Evolutionary conservation across 2,797 vertebrate species (phyloP).

Genomic region (Parauchenoglanis punctatus): DNA sequence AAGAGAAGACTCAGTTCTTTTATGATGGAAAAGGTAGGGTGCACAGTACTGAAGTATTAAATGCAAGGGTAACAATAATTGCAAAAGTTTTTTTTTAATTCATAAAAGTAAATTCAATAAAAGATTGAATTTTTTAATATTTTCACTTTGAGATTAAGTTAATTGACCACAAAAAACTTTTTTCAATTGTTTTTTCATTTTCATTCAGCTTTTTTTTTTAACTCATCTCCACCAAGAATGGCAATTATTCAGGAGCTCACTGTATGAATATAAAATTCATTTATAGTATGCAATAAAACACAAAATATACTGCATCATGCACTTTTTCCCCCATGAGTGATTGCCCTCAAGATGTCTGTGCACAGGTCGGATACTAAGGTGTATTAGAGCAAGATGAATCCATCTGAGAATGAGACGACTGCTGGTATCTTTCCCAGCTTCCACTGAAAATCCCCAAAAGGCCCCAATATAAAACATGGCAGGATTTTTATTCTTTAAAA

Average conservation of each 20-base stretch:
- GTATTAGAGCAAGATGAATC: not conserved
- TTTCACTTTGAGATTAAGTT: not conserved
- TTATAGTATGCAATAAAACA: not conserved
- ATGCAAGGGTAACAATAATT: not conserved
- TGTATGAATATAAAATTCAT: not conserved
- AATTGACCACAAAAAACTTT: not conserved
- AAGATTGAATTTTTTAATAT: not conserved
- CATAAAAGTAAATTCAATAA: not conserved
- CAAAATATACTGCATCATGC: not conserved
- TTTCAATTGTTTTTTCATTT: not conserved
- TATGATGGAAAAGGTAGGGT: not conserved
- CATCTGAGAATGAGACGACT: not conserved
- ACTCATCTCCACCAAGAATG: not conserved
- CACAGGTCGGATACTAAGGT: not conserved
- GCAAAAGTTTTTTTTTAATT: not conserved
- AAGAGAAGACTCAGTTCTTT: not conserved
- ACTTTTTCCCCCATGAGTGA: not conserved
- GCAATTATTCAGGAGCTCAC: not conserved
- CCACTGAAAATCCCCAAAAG: not conserved
- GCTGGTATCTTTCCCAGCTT: not conserved
- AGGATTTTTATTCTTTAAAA: not conserved
- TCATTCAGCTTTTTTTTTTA: not conserved
- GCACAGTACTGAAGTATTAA: not conserved
- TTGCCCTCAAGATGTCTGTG: not conserved
- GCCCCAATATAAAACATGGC: not conserved